A percentile compares a stretch with the other conserved stretches of the same genome.
These are phyloP conservation scores for Erethizon dorsatum DNA, from an alignment of 2,797 vertebrate genomes.

Conservation along the genomic window DNA sequence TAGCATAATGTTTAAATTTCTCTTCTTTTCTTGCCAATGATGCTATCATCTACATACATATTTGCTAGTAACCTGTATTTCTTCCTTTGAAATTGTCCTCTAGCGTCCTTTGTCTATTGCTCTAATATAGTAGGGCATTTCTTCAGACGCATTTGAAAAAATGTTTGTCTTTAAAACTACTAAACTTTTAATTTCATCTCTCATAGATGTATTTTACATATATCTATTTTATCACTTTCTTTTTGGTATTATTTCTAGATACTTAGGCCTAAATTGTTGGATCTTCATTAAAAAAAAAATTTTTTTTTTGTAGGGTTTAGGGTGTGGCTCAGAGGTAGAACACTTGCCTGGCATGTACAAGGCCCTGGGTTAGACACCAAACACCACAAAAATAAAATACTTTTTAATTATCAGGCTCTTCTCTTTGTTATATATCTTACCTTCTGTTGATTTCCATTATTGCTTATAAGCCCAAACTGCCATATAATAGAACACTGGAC, in stretches of 20 bases:
- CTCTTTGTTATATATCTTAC: neutral
- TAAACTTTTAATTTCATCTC: neutral
- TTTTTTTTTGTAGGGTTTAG: neutral
- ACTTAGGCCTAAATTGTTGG: neutral
- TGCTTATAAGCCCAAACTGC: neutral
- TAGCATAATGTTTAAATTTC: constrained; percentile 15
- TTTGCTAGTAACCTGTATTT: neutral
- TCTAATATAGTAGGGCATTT: neutral
- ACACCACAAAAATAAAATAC: neutral
- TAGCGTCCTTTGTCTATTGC: neutral
- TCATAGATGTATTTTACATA: neutral
- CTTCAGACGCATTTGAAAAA: neutral
- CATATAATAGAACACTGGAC: neutral
- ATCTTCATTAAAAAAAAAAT: neutral
- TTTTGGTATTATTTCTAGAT: constrained; percentile 19
- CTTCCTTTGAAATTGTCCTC: neutral
- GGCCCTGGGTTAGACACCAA: neutral
- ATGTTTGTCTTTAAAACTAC: neutral
- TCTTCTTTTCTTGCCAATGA: constrained; percentile 27
- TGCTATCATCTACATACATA: neutral
- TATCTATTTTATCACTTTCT: neutral
- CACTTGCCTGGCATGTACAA: neutral
- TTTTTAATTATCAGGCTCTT: neutral
- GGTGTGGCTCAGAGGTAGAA: neutral
- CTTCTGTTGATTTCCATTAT: neutral